phyloP scores from a whole-genome alignment of 2,888 invertebrate genomes.

The Prionchulus punctatus region DNA sequence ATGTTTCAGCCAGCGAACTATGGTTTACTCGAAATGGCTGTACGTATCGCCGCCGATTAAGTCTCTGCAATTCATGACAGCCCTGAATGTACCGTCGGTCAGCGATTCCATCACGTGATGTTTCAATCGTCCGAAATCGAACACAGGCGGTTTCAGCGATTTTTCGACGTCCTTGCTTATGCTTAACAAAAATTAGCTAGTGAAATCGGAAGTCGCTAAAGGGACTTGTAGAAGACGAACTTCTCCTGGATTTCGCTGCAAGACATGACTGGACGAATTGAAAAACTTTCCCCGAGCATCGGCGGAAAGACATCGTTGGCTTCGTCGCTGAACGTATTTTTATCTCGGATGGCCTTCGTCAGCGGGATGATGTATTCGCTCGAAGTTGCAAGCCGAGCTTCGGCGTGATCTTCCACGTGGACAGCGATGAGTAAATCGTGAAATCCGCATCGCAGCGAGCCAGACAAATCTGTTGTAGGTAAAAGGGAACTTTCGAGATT shows the following conservation, averaged over 20 bases:
- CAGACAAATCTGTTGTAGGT: conserved; percentile 41
- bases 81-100: conserved; percentile 35
- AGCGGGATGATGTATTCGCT: conserved; percentile 11
- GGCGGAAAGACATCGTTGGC: conserved; percentile 23
- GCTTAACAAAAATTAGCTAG: too few species aligned
- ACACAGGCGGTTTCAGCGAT: conserved; percentile 32
- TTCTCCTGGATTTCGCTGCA: conserved; percentile 20
- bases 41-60: conserved; percentile 38
- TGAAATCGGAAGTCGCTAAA: too few species aligned
- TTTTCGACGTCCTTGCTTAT: conserved; percentile 12
- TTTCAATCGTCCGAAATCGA: conserved; percentile 38
- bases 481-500: too few species aligned
- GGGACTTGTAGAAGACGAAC: too few species aligned
- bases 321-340: conserved; percentile 26
- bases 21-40: conserved; percentile 25
- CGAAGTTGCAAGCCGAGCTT: conserved; percentile 53
- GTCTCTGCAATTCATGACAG: conserved; percentile 40
- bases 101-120: conserved; percentile 35
- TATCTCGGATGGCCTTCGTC: conserved; percentile 12
- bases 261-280: conserved; percentile 27
- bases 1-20: too few species aligned
- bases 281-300: conserved; percentile 22
- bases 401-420: conserved; percentile 88
- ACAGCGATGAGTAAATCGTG: conserved; percentile 88
- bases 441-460: conserved; percentile 84